These are phyloP conservation scores for Eupithecia abbreviata DNA, from an alignment of 2,888 invertebrate genomes.

Conservation along the genomic window DNA sequence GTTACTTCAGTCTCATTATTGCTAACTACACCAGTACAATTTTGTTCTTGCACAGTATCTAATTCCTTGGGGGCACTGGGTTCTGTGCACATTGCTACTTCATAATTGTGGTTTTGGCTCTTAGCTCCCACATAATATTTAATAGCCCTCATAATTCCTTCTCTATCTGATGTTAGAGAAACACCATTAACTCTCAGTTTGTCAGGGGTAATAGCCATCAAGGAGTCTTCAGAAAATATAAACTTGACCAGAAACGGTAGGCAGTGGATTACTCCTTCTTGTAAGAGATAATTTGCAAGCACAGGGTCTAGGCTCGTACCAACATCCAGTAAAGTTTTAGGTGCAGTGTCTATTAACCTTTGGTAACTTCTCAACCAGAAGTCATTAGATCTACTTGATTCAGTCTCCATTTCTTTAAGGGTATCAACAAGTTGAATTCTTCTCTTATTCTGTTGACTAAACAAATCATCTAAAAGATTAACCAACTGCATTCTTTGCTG, in stretches of 20 bases:
- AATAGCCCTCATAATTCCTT: constrained; percentile 86
- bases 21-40: constrained; percentile 65
- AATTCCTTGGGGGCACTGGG: constrained; percentile 61
- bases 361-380: constrained; percentile 94
- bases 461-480: constrained; percentile 86
- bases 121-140: constrained; percentile 81
- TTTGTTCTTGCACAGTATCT: constrained; percentile 52
- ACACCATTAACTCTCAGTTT: constrained; percentile 85
- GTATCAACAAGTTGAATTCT: constrained; percentile 87
- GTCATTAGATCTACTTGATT: constrained; percentile 79
- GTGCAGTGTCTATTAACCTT: constrained; percentile 89
- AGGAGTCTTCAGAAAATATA: constrained; percentile 78
- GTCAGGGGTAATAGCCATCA: constrained; percentile 81
- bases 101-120: constrained; percentile 57
- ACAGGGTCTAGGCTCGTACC: constrained; percentile 86
- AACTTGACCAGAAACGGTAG: constrained; percentile 88
- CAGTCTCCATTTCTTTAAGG: constrained; percentile 88
- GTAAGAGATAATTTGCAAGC: constrained; percentile 87
- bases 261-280: constrained; percentile 89
- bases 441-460: constrained; percentile 87
- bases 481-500: constrained; percentile 88
- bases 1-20: constrained; percentile 58
- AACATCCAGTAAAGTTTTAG: constrained; percentile 85
- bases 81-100: constrained; percentile 44
- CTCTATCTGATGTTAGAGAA: constrained; percentile 81